Base-by-base conservation (phyloP, 2,888 invertebrate species). In the Euphydryas editha region DNA sequence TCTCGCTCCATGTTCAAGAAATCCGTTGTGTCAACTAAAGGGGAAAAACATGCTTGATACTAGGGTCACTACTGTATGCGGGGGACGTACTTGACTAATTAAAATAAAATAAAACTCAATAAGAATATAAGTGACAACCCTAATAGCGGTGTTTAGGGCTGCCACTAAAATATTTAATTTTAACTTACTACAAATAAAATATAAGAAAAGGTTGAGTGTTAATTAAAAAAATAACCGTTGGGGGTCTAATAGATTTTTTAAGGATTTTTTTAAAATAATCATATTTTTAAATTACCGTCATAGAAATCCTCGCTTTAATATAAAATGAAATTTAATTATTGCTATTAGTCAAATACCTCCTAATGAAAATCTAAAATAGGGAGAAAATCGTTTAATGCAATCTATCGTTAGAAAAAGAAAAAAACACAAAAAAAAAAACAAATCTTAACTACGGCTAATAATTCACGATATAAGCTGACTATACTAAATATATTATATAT, bases 1-100 rank as follows among this genome's bases (percentile, higher is more conserved):
- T 85, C 81, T 10, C 93, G 76, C 73, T 93, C 93, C 15, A 86
- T 81, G 68, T 88, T 85, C 85, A 93, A 81, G 84, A 93, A 93
- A 80, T 93, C 84, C 65, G 86, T 87, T 55, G 90, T 83, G 70
- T 91, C 89, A 73, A 82, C 89, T 90, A 85, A 65, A 74, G 57
- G 59, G 51, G 69, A 67, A 68, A 68, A 62, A 64, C 69, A 67
- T 62, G 57, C 70, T 60, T 67, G 49, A 61, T 59, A 30, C 49
- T 7, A 17, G 15, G 24, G 24, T 51, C 15, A 17, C 54, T 54
- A 54, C 30, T 36, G 13, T 15, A 36, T 2, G 17, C 10, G 11
- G 13, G 15, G n/a, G 15, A 18, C 18, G 42, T 42, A 51, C 18
- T 30, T 18, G 39, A 63, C 47, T 47, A 36, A 55, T 47, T 4